Conservation (phyloP, 2,113 vertebrate genomes). For the Calonectris borealis region DNA sequence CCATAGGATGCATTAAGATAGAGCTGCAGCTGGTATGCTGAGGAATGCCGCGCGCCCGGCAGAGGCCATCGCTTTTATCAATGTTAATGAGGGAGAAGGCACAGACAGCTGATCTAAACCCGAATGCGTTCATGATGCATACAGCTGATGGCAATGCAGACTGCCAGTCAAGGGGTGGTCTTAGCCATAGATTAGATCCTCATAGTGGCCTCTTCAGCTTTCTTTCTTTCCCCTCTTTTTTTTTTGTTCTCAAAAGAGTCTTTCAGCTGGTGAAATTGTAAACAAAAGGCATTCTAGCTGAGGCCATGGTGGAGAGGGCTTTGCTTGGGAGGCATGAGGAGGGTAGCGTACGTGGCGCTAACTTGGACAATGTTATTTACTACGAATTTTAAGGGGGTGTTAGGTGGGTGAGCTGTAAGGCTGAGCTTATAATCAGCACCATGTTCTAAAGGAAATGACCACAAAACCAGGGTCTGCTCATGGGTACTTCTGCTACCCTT, state of each 20-base stretch:
- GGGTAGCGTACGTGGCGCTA: not conserved
- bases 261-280: slow-evolving; percentile 72
- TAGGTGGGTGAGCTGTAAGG: not conserved
- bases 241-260: slow-evolving; percentile 64
- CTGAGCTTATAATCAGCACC: not conserved
- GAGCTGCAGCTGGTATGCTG: slow-evolving; percentile 70
- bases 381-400: not conserved
- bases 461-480: not conserved
- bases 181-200: slow-evolving; percentile 69
- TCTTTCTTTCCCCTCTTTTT: not conserved
- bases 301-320: not conserved
- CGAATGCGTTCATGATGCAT: not conserved
- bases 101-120: slow-evolving; percentile 36
- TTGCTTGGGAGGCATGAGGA: not conserved
- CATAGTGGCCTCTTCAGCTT: slow-evolving; percentile 67
- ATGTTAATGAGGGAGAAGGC: slow-evolving; percentile 66
- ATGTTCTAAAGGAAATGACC: not conserved
- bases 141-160: slow-evolving; percentile 69
- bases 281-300: slow-evolving; percentile 70
- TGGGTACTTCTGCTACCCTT: not conserved
- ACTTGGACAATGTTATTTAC: not conserved
- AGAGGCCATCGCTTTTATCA: slow-evolving; percentile 43
- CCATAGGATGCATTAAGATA: slow-evolving; percentile 23
- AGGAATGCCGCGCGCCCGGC: slow-evolving; percentile 55
- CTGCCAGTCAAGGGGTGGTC: slow-evolving; percentile 68